phyloP scores from a whole-genome alignment of 2,888 invertebrate genomes.

The Rhimphoctona megacephalus region DNA sequence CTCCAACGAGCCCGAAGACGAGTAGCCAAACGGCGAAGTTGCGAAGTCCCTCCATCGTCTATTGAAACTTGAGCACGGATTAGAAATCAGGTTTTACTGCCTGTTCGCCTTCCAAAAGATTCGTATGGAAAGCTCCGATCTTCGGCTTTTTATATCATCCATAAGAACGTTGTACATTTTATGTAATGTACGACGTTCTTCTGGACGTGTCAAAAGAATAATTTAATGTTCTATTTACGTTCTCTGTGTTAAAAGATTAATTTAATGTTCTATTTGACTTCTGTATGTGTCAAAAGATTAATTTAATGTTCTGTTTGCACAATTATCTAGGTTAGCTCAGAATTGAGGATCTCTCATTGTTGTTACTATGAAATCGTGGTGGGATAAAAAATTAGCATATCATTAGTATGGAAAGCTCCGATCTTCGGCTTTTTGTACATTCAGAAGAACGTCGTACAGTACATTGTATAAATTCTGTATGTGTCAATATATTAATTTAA shows the following conservation, averaged over 20 bases:
- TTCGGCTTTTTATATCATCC: background rate
- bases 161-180: background rate
- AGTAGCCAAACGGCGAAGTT: conserved; percentile 10
- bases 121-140: background rate
- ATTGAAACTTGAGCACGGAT: background rate
- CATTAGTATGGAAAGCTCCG: background rate
- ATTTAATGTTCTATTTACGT: no score
- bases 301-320: no score
- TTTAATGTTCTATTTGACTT: no score
- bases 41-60: conserved; percentile 15
- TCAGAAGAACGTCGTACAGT: background rate
- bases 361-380: no score
- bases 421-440: background rate
- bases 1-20: conserved; percentile 18
- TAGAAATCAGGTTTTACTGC: background rate
- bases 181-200: no score
- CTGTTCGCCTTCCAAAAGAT: background rate
- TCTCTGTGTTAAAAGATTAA: no score
- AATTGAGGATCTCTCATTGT: no score
- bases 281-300: no score
- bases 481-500: background rate
- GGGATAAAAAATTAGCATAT: no score
- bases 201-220: background rate
- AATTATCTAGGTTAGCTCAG: no score
- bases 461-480: no score